Evolutionary conservation across 1,140 invertebrate genomes (phyloP).

Genomic region (Lepidurus apus): DNA sequence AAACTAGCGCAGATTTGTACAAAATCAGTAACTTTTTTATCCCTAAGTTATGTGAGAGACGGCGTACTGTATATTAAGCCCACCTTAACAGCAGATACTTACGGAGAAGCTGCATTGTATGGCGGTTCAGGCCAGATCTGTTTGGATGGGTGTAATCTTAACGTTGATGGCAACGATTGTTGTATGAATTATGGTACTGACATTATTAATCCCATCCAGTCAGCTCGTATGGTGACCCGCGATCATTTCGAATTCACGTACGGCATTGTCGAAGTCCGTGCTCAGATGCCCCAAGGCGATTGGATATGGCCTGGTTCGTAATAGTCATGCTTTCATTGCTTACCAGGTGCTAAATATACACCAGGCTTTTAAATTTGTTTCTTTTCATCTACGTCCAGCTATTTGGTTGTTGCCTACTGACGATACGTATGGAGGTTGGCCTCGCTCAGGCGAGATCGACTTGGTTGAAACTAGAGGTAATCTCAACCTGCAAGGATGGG

Average conservation of each 20-base stretch:
- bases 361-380: conserved; percentile 49
- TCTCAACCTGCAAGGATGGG: conserved; percentile 42
- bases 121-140: conserved; percentile 42
- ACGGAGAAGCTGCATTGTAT: conserved; percentile 43
- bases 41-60: too few species aligned
- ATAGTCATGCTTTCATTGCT: conserved; percentile 40
- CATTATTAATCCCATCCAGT: conserved; percentile 44
- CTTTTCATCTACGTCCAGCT: conserved; percentile 35
- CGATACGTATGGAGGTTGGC: conserved; percentile 33
- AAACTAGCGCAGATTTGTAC: too few species aligned
- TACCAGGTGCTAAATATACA: too few species aligned
- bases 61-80: too few species aligned
- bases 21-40: too few species aligned
- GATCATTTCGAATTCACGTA: conserved; percentile 45
- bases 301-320: conserved; percentile 50
- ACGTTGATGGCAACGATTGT: not conserved
- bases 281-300: conserved; percentile 49
- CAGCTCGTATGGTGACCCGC: conserved; percentile 45
- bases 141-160: conserved; percentile 30
- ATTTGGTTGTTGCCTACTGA: conserved; percentile 39
- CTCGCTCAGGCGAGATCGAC: conserved; percentile 39
- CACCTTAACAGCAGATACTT: conserved; percentile 44
- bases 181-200: conserved; percentile 43
- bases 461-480: conserved; percentile 46
- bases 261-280: conserved; percentile 48